A percentile compares a stretch with the other conserved stretches of the same genome.
phyloP scores from a whole-genome alignment of 2,797 vertebrate genomes.

The Dendrocincla tyrannina region DNA sequence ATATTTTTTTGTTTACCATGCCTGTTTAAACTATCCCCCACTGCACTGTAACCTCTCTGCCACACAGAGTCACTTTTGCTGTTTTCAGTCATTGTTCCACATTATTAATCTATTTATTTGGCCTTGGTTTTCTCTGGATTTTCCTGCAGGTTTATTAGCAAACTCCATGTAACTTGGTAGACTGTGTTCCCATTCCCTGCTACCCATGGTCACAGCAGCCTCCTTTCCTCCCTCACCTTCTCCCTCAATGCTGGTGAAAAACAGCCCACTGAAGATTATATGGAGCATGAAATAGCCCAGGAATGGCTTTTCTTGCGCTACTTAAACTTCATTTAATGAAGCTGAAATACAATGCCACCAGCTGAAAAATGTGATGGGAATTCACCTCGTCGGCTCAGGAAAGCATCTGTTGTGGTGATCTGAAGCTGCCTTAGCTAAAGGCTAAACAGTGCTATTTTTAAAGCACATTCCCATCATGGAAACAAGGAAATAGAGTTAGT shows the following conservation, averaged over 20 bases:
- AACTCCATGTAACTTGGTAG: not conserved
- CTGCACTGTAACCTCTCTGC: not conserved
- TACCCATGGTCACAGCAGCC: conserved; percentile 4
- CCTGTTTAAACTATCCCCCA: not conserved
- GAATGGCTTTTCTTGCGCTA: conserved; percentile 52
- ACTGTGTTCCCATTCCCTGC: not conserved
- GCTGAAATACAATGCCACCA: conserved; percentile 66
- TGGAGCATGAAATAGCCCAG: conserved; percentile 70
- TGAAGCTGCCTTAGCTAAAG: conserved; percentile 21
- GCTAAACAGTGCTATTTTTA: conserved; percentile 34
- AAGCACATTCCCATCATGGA: not conserved
- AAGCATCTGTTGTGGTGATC: conserved; percentile 55
- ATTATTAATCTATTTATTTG: not conserved
- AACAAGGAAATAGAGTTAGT: not conserved
- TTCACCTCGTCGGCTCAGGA: conserved; percentile 30
- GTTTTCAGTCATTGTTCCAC: not conserved
- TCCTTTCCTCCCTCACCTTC: conserved; percentile 7
- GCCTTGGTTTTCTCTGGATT: not conserved
- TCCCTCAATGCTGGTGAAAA: conserved; percentile 30
- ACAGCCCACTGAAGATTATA: conserved; percentile 42
- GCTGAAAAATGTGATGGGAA: conserved; percentile 59
- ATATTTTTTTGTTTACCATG: not conserved
- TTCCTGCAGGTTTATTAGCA: not conserved
- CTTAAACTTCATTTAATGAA: conserved; percentile 72
- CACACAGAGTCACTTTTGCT: not conserved